Evolutionary conservation across 2,888 invertebrate species (phyloP).

Genomic region (Tortrix viridana): DNA sequence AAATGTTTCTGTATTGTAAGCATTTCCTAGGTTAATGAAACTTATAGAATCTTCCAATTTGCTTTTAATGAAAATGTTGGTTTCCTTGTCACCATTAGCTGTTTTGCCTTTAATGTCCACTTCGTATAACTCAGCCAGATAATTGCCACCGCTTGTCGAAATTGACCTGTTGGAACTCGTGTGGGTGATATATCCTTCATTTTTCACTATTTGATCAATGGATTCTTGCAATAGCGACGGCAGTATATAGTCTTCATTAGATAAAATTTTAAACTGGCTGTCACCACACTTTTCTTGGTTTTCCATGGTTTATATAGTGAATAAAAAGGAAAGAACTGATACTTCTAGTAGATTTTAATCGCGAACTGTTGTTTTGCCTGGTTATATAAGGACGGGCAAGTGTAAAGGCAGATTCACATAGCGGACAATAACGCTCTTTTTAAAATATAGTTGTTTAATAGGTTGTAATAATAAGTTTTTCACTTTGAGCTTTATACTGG

Average conservation of each 20-base stretch:
- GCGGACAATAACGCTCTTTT: no score
- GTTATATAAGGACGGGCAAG: no score
- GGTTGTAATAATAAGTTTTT: neutral
- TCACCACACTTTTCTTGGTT: neutral
- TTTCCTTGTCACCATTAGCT: constrained; percentile 42
- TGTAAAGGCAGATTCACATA: no score
- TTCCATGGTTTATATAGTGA: neutral
- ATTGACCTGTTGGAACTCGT: constrained; percentile 43
- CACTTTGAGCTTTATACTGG: no score
- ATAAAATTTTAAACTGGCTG: neutral
- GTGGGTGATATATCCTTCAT: constrained; percentile 47
- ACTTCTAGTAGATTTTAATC: no score
- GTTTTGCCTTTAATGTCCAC: constrained; percentile 47
- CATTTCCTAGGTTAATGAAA: constrained; percentile 51
- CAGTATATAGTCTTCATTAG: neutral
- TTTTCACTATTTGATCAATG: constrained; percentile 44
- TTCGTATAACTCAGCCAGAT: constrained; percentile 48
- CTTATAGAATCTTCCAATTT: constrained; percentile 46
- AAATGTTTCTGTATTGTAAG: constrained; percentile 56
- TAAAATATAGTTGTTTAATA: no score
- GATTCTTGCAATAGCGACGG: constrained; percentile 42
- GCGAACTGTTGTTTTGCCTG: no score
- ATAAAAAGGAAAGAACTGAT: neutral
- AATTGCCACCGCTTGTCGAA: constrained; percentile 57
- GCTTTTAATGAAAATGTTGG: constrained; percentile 60